phyloP scores from a whole-genome alignment of 2,113 vertebrate species.

The Calidris pygmaea region DNA sequence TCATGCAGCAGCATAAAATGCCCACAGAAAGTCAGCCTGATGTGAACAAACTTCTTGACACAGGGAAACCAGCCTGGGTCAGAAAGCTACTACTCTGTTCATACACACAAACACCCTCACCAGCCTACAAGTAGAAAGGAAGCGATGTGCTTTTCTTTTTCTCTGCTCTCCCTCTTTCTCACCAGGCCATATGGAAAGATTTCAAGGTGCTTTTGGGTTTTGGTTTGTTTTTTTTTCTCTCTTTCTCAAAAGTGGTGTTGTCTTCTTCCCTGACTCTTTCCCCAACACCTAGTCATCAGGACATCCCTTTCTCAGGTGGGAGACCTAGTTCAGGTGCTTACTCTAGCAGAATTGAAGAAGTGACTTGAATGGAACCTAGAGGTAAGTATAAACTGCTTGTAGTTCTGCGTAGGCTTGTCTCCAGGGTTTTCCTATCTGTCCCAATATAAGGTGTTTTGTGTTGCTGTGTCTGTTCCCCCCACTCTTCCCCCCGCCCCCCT shows the following conservation, averaged over 20 bases:
- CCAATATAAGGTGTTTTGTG: neutral
- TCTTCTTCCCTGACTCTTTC: neutral
- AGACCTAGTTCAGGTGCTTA: neutral
- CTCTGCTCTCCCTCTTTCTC: neutral
- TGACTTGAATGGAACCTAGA: neutral
- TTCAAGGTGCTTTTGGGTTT: neutral
- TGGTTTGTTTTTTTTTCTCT: neutral
- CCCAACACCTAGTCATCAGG: neutral
- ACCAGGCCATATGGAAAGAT: neutral
- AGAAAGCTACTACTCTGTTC: neutral
- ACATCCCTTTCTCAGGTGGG: neutral
- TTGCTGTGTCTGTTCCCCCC: too few species aligned
- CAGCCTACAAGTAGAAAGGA: neutral
- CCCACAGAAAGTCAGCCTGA: neutral
- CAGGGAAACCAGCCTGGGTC: neutral
- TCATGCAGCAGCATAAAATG: neutral
- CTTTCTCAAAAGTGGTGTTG: neutral
- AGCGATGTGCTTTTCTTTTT: neutral
- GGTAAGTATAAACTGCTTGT: neutral
- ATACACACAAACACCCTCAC: neutral
- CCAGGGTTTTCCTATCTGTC: neutral
- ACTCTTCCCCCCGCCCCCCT: fast-evolving
- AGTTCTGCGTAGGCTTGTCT: neutral
- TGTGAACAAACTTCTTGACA: neutral
- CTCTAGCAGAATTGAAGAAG: neutral